A percentile compares a stretch with the other conserved stretches of the same genome.
phyloP scores from a whole-genome alignment of 2,113 vertebrate genomes.

The Falco punctatus region DNA sequence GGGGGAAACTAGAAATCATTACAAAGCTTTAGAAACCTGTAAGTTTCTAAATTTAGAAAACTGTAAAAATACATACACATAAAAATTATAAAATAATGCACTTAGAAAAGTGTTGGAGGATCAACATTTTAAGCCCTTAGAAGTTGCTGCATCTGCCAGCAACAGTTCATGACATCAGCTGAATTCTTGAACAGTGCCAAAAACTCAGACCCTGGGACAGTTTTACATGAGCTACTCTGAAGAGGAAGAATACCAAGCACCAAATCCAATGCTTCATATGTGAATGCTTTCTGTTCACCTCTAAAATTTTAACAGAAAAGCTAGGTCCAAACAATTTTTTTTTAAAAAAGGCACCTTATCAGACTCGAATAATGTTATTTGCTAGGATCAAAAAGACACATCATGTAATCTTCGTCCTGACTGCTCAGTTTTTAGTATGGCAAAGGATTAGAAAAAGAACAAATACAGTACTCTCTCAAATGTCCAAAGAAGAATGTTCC shows the following conservation, averaged over 20 bases:
- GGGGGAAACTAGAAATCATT: background rate
- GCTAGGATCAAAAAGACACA: background rate
- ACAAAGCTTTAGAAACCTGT: background rate
- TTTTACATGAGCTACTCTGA: background rate
- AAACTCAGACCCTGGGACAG: background rate
- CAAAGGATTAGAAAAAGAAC: background rate
- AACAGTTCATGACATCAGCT: background rate
- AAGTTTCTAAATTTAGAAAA: background rate
- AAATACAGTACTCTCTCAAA: background rate
- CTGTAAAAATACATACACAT: background rate
- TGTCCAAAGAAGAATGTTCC: background rate
- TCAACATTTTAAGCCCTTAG: background rate
- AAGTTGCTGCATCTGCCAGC: background rate
- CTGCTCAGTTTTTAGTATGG: background rate
- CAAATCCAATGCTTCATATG: background rate
- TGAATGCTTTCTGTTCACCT: background rate
- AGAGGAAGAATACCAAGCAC: background rate
- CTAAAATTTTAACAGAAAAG: background rate
- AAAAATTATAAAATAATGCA: background rate
- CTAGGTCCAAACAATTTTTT: background rate
- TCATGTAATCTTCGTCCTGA: background rate
- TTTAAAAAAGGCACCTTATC: background rate
- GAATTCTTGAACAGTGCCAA: background rate
- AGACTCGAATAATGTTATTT: background rate
- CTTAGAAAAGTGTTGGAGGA: background rate